These are phyloP conservation scores for Dicranocentrus wangi DNA, from an alignment of 2,888 invertebrate genomes.

Conservation along the genomic window DNA sequence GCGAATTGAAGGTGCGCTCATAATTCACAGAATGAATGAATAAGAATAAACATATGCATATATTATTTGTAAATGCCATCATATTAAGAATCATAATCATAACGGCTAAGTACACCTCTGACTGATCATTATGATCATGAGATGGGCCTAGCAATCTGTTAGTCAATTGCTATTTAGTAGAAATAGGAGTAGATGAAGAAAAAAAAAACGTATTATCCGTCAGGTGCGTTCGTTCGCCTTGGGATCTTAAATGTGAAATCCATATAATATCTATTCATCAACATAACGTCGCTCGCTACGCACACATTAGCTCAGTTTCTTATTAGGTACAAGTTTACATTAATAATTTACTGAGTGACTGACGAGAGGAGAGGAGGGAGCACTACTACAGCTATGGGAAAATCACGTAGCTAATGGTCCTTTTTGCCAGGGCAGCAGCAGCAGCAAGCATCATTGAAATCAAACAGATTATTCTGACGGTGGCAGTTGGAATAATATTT, in stretches of 20 bases:
- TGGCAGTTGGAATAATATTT: constrained; percentile 44
- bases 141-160: constrained; percentile 21
- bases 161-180: constrained; percentile 11
- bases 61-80: background rate
- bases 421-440: too few relatives aligned
- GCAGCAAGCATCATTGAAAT: too few relatives aligned
- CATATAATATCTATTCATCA: background rate
- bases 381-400: too few relatives aligned
- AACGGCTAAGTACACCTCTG: constrained; percentile 19
- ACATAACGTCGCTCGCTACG: too few relatives aligned
- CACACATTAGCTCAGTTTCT: too few relatives aligned
- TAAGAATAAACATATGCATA: constrained; percentile 35
- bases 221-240: constrained; percentile 1
- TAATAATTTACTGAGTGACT: constrained; percentile 13
- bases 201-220: constrained; percentile 13
- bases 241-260: background rate
- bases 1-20: too few relatives aligned
- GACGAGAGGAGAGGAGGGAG: too few relatives aligned
- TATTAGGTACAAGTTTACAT: constrained; percentile 24
- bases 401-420: too few relatives aligned
- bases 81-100: constrained; percentile 16
- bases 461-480: constrained; percentile 19
- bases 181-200: too few relatives aligned
- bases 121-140: background rate
- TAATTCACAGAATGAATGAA: constrained; percentile 29